phyloP scores from a whole-genome alignment of 2,797 vertebrate species.

The Synaphobranchus kaupii region DNA sequence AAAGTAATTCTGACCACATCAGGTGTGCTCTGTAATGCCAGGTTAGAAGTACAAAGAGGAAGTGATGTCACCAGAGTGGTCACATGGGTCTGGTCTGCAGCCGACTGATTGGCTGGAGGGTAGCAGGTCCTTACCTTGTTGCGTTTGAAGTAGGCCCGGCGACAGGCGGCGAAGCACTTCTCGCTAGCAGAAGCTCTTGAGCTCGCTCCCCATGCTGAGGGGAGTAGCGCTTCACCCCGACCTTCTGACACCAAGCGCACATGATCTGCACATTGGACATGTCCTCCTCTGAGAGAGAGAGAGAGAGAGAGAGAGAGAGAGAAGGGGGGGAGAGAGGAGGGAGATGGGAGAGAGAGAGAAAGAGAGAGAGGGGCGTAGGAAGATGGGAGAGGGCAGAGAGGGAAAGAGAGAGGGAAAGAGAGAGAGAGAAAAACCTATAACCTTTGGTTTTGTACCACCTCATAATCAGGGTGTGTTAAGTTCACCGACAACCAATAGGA shows the following conservation, averaged over 20 bases:
- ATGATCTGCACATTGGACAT: conserved; percentile 96
- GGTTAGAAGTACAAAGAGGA: conserved; percentile 37
- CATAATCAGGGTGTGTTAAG: too few species aligned
- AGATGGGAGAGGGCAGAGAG: conserved; percentile 42
- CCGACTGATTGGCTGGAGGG: conserved; percentile 37
- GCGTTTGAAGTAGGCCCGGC: conserved; percentile 98
- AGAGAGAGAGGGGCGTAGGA: conserved; percentile 36
- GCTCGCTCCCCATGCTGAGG: conserved; percentile 98
- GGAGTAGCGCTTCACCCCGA: conserved; percentile 96
- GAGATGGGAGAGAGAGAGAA: conserved; percentile 28
- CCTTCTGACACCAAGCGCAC: conserved; percentile 99
- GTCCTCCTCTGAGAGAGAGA: conserved; percentile 83
- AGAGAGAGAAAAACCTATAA: background rate
- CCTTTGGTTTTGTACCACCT: too few species aligned
- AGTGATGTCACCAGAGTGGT: conserved; percentile 40
- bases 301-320: background rate
- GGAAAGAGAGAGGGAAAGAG: conserved; percentile 18
- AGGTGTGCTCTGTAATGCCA: background rate
- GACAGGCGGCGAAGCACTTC: conserved; percentile 98
- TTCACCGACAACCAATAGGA: too few species aligned
- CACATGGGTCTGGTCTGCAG: background rate
- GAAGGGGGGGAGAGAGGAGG: conserved; percentile 10
- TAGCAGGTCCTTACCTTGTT: conserved; percentile 87
- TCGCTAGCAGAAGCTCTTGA: conserved; percentile 99
- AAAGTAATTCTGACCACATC: background rate